Percentiles rank a stretch among this genome's conserved stretches.
phyloP scores from a whole-genome alignment of 2,797 vertebrate genomes.

The Hipposideros larvatus region DNA sequence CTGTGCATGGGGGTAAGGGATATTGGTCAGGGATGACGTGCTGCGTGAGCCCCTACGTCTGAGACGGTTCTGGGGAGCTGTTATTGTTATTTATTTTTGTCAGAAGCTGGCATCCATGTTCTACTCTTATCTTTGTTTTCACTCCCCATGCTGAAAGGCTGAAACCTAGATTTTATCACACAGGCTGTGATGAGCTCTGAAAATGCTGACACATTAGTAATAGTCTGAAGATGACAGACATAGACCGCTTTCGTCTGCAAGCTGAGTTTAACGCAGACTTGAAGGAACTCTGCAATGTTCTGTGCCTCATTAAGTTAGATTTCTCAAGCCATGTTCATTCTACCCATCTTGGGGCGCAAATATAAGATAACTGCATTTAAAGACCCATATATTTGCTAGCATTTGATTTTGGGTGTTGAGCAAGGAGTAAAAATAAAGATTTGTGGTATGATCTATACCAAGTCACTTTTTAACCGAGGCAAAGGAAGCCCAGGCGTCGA shows the following conservation, averaged over 20 bases:
- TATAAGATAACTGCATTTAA: not conserved
- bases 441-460: not conserved
- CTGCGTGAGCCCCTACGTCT: not conserved
- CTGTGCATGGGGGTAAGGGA: rapidly evolving
- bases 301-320: not conserved
- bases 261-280: not conserved
- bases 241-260: not conserved
- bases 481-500: not conserved
- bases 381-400: not conserved
- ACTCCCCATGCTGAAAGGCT: not conserved
- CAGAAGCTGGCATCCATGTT: not conserved
- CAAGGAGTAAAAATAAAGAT: not conserved
- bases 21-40: rapidly evolving
- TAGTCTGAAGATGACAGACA: slow-evolving; percentile 7
- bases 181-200: slow-evolving; percentile 21
- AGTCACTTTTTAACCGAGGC: not conserved
- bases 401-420: not conserved
- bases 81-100: not conserved
- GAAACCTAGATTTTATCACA: slow-evolving; percentile 68
- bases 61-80: not conserved
- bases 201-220: slow-evolving; percentile 44
- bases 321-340: not conserved
- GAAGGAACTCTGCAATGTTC: not conserved
- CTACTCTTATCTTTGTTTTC: slow-evolving; percentile 27
- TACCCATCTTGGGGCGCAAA: not conserved